Evolutionary conservation across 1,140 invertebrate species (phyloP).

Genomic region (Aphaenogaster floridana): DNA sequence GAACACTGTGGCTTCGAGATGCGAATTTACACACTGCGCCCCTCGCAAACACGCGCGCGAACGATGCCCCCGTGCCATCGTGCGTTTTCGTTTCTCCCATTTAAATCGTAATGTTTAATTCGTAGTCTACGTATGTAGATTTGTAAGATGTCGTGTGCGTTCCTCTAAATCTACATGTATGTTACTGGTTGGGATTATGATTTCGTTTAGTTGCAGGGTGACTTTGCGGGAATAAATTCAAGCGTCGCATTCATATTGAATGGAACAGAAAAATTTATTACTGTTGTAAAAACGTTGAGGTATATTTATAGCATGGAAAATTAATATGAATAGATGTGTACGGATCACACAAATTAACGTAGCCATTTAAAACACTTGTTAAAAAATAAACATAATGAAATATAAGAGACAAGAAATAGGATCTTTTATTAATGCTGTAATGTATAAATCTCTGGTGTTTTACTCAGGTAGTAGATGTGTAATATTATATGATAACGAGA

Average conservation of each 20-base stretch:
- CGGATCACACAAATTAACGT: background rate
- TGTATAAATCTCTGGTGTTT: background rate
- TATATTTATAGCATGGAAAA: background rate
- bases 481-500: background rate
- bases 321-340: background rate
- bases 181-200: background rate
- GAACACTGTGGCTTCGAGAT: conserved; percentile 40
- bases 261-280: background rate
- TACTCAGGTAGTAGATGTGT: background rate
- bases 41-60: conserved; percentile 50
- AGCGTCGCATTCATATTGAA: background rate
- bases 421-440: conserved; percentile 3
- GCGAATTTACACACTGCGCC: conserved; percentile 47
- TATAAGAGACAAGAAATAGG: background rate
- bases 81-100: conserved; percentile 30
- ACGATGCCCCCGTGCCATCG: conserved; percentile 49
- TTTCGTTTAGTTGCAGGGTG: background rate
- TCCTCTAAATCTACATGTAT: background rate
- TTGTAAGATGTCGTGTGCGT: background rate
- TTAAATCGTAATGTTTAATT: conserved; percentile 42
- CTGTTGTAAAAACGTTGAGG: background rate
- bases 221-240: background rate
- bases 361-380: background rate
- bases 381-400: conserved; percentile 2
- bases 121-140: conserved; percentile 9